Conservation (phyloP, 1,140 invertebrate genomes). For the Rhyacophila brunnea region DNA sequence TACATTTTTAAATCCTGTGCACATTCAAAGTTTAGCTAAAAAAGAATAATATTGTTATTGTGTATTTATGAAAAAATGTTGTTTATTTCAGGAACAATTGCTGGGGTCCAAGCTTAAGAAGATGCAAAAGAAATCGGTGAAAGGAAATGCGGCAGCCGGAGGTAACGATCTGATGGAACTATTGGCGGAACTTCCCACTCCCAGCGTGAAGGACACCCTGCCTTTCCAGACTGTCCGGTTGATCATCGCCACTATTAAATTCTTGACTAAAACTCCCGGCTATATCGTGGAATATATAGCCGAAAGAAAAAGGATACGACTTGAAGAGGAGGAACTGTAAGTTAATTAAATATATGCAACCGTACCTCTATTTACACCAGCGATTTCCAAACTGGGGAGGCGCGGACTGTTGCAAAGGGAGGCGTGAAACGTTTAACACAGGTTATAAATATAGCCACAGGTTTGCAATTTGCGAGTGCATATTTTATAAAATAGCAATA, state of each 20-base stretch:
- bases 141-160: slow-evolving; percentile 58
- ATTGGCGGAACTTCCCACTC: slow-evolving; percentile 70
- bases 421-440: too few species aligned
- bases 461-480: too few species aligned
- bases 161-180: slow-evolving; percentile 62
- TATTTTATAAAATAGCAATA: too few species aligned
- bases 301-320: slow-evolving; percentile 58
- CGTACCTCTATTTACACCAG: too few species aligned
- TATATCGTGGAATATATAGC: slow-evolving; percentile 48
- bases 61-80: too few species aligned
- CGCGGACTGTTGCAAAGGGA: too few species aligned
- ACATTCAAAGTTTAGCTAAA: too few species aligned
- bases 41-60: too few species aligned
- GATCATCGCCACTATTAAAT: slow-evolving; percentile 60
- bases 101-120: slow-evolving; percentile 72
- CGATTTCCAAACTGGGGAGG: too few species aligned
- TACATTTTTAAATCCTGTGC: too few species aligned
- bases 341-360: slow-evolving; percentile 19
- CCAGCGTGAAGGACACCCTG: slow-evolving; percentile 77
- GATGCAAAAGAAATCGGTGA: slow-evolving; percentile 62
- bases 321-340: slow-evolving; percentile 56
- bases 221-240: slow-evolving; percentile 78
- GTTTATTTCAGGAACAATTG: slow-evolving; percentile 66
- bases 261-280: slow-evolving; percentile 58
- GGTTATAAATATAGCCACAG: too few species aligned